phyloP scores from a whole-genome alignment of 2,113 vertebrate genomes.

The Pontoporia blainvillei region DNA sequence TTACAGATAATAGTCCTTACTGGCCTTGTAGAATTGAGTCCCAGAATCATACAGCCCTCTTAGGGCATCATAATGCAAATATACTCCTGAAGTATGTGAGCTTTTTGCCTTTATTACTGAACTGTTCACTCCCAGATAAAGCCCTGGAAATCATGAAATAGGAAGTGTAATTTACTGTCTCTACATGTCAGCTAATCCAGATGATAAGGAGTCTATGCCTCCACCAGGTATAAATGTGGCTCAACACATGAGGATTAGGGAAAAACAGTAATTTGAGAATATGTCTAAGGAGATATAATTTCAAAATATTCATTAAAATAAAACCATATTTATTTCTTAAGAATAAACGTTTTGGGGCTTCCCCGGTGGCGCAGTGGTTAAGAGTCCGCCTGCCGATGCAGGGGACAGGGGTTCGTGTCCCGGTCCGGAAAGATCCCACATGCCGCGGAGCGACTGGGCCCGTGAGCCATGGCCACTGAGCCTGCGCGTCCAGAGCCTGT shows the following conservation, averaged over 20 bases:
- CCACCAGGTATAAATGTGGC: not conserved
- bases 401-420: no score
- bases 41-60: not conserved
- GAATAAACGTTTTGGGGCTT: not conserved
- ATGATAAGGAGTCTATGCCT: not conserved
- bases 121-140: not conserved
- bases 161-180: not conserved
- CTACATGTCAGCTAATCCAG: not conserved
- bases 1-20: not conserved
- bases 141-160: not conserved
- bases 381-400: no score
- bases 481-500: no score
- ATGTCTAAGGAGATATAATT: not conserved
- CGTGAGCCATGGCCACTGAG: no score
- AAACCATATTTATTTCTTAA: not conserved
- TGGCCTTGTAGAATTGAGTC: not conserved
- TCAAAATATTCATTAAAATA: not conserved
- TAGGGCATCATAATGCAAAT: not conserved
- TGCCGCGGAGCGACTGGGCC: rapidly evolving
- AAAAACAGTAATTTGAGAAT: not conserved
- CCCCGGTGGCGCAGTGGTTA: no score
- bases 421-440: no score
- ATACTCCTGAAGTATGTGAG: not conserved
- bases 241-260: not conserved
- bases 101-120: not conserved